A percentile compares a stretch with the other conserved stretches of the same genome.
Evolutionary conservation across 1,140 invertebrate species (phyloP).

Genomic region (Globodera rostochiensis): DNA sequence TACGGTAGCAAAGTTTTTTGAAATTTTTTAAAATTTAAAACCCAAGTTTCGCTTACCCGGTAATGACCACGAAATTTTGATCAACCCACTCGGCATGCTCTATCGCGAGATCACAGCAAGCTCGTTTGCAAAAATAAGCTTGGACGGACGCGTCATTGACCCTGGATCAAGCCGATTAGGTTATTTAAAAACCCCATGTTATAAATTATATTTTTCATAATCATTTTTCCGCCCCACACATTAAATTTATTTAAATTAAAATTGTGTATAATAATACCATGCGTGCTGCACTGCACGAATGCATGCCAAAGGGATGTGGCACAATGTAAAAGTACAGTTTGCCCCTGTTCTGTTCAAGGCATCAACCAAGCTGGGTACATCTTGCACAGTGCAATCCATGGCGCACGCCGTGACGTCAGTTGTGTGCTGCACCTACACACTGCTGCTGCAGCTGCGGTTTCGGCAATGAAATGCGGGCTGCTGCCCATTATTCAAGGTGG

Average conservation of each 20-base stretch:
- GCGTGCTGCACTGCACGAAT: too few relatives aligned
- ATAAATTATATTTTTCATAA: too few relatives aligned
- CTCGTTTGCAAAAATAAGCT: slow-evolving; percentile 89
- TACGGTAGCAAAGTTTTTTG: slow-evolving; percentile 70
- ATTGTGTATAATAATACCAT: too few relatives aligned
- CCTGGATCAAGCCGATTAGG: slow-evolving; percentile 84
- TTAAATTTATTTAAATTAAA: too few relatives aligned
- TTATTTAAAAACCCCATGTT: background rate
- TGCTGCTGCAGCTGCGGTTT: slow-evolving; percentile 80
- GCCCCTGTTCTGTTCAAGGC: slow-evolving; percentile 59
- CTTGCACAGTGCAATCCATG: slow-evolving; percentile 92
- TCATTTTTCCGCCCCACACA: too few relatives aligned
- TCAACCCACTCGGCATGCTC: slow-evolving; percentile 91
- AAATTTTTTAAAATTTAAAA: slow-evolving; percentile 10
- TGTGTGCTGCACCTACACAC: slow-evolving; percentile 88
- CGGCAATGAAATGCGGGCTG: slow-evolving; percentile 69
- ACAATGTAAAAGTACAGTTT: too few relatives aligned
- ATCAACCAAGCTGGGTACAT: slow-evolving; percentile 75
- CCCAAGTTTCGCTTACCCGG: slow-evolving; percentile 28
- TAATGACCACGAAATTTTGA: slow-evolving; percentile 77
- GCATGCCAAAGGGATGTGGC: too few relatives aligned
- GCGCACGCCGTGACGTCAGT: slow-evolving; percentile 89
- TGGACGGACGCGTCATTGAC: slow-evolving; percentile 77
- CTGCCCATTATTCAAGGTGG: slow-evolving; percentile 57
- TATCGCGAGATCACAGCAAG: slow-evolving; percentile 96